These are phyloP conservation scores for Calycopis cecrops DNA, from an alignment of 1,140 invertebrate genomes.

Conservation along the genomic window DNA sequence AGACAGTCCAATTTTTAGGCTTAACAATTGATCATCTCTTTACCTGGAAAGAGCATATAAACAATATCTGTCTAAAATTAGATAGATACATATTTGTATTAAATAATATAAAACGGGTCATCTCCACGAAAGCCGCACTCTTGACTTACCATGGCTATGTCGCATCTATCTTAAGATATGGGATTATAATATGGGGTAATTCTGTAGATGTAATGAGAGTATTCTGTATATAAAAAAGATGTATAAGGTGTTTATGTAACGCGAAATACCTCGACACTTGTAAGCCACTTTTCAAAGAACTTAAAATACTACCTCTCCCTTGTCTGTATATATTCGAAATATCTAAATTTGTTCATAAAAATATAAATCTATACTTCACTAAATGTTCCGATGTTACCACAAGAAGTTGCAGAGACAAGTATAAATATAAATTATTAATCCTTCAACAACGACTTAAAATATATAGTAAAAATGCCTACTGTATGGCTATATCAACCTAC, in stretches of 20 bases:
- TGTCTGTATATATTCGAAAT: slow-evolving; percentile 20
- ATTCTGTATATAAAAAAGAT: slow-evolving; percentile 20
- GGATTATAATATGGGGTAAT: slow-evolving; percentile 22
- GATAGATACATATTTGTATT: slow-evolving; percentile 9
- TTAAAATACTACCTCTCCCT: slow-evolving; percentile 15
- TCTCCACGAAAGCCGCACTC: not conserved
- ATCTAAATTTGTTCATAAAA: too few relatives aligned
- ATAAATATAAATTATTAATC: slow-evolving; percentile 8
- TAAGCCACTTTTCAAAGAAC: slow-evolving; percentile 18
- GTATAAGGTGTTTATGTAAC: slow-evolving; percentile 15
- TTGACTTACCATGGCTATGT: slow-evolving; percentile 18
- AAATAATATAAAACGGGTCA: not conserved
- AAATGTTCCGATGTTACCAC: not conserved
- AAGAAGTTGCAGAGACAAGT: slow-evolving; percentile 4
- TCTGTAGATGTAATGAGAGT: slow-evolving; percentile 11
- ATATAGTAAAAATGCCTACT: slow-evolving; percentile 5
- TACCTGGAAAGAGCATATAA: slow-evolving; percentile 7
- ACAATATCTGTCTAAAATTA: slow-evolving; percentile 1
- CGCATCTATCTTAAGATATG: slow-evolving; percentile 18
- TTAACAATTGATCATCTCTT: not conserved
- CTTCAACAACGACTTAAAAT: not conserved
- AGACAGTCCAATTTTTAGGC: not conserved
- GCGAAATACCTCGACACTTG: slow-evolving; percentile 9
- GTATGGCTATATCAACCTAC: slow-evolving; percentile 3
- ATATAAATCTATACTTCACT: slow-evolving; percentile 4